Conservation (phyloP, 2,797 vertebrate species). For the Hapalemur alaotrensis region DNA sequence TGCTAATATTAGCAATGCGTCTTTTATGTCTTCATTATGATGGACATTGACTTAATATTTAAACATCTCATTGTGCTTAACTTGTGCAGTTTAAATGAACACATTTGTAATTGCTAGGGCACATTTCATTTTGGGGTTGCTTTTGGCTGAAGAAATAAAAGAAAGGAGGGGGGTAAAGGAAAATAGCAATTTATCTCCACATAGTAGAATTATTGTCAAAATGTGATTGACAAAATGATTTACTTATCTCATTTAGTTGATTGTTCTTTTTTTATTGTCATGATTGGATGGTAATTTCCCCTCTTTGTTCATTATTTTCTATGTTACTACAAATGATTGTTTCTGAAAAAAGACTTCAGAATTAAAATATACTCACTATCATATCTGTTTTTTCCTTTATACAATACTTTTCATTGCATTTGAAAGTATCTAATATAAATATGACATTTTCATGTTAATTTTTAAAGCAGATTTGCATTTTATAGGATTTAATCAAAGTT, state of each 20-base stretch:
- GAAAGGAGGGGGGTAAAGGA: not conserved
- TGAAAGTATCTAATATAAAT: not conserved
- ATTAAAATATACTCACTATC: not conserved
- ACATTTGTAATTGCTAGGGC: slow-evolving; percentile 61
- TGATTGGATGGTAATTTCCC: not conserved
- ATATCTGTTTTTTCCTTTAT: not conserved
- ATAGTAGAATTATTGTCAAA: slow-evolving; percentile 69
- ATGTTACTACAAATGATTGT: not conserved
- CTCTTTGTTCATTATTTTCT: not conserved
- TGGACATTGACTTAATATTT: slow-evolving; percentile 66
- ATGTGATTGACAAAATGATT: not conserved
- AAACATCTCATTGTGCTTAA: slow-evolving; percentile 66
- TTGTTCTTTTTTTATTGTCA: not conserved
- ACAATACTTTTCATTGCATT: not conserved
- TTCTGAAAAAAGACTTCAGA: slow-evolving; percentile 35
- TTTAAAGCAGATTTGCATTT: slow-evolving; percentile 3
- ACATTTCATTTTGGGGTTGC: slow-evolving; percentile 48
- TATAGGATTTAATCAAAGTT: not conserved
- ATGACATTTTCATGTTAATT: not conserved
- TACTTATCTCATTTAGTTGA: not conserved
- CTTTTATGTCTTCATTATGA: slow-evolving; percentile 60
- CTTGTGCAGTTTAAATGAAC: slow-evolving; percentile 42
- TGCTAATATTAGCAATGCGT: slow-evolving; percentile 45
- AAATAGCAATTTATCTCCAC: slow-evolving; percentile 66
- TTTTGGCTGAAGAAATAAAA: slow-evolving; percentile 48